Percentiles rank a stretch among this genome's conserved stretches.
These are phyloP conservation scores for Syritta pipiens DNA, from an alignment of 2,888 invertebrate genomes.

Conservation along the genomic window DNA sequence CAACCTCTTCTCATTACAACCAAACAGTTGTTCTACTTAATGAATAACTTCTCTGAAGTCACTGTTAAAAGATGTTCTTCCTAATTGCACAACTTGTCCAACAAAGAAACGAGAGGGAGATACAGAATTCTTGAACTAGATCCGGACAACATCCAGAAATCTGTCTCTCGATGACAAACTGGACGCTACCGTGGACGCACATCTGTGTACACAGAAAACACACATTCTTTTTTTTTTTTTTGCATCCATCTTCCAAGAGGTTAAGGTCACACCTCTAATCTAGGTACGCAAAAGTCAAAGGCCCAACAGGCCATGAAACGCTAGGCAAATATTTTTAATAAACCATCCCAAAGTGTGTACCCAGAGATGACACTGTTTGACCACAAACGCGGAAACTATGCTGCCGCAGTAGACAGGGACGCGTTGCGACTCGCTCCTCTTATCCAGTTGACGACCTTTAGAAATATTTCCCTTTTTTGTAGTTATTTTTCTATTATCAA, in stretches of 20 bases:
- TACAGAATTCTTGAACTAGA: constrained; percentile 33
- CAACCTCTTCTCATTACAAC: no score
- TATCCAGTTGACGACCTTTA: constrained; percentile 68
- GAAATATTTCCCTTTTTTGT: constrained; percentile 69
- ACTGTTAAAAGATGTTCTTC: constrained; percentile 35
- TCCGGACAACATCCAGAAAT: constrained; percentile 11
- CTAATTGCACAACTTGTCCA: constrained; percentile 43
- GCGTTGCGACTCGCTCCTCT: constrained; percentile 47
- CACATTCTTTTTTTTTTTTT: no score
- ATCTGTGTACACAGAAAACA: no score
- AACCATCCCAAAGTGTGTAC: constrained; percentile 1
- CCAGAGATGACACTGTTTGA: constrained; percentile 23
- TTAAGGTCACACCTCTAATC: constrained; percentile 37
- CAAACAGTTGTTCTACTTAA: constrained; percentile 34
- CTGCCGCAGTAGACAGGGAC: constrained; percentile 32
- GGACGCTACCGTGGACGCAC: no score
- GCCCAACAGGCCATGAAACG: constrained; percentile 4
- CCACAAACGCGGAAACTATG: constrained; percentile 60
- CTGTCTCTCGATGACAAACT: background rate
- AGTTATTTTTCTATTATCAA: constrained; percentile 60
- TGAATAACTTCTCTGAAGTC: constrained; percentile 33
- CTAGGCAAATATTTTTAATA: constrained; percentile 25
- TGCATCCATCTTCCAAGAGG: background rate
- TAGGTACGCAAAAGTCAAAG: constrained; percentile 8
- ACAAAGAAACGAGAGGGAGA: background rate